phyloP scores from a whole-genome alignment of 2,888 invertebrate species.

The Saturnia japonica region DNA sequence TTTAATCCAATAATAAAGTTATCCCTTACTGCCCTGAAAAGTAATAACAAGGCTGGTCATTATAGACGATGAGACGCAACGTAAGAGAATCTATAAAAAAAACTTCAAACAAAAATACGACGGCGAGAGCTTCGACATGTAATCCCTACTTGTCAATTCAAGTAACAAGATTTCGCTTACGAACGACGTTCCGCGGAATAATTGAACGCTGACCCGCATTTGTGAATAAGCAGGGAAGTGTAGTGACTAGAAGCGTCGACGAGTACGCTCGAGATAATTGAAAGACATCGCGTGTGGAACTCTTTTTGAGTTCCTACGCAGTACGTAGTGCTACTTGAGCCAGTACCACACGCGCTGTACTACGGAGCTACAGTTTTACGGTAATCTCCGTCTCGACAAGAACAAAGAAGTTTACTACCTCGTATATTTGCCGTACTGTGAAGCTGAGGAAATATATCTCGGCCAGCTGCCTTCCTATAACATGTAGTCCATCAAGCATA shows the following conservation, averaged over 20 bases:
- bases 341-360: too few relatives aligned
- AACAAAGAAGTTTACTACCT: too few relatives aligned
- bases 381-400: too few relatives aligned
- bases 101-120: constrained; percentile 2
- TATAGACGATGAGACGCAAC: not conserved
- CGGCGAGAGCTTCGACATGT: constrained; percentile 4
- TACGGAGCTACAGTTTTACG: too few relatives aligned
- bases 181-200: constrained; percentile 41
- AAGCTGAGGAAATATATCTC: too few relatives aligned
- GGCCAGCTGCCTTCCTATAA: too few relatives aligned
- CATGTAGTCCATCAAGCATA: too few relatives aligned
- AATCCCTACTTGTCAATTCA: constrained; percentile 35
- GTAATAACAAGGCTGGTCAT: not conserved
- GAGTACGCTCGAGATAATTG: constrained; percentile 71
- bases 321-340: too few relatives aligned
- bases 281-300: constrained; percentile 67
- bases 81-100: not conserved
- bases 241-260: constrained; percentile 40
- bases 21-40: not conserved
- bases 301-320: constrained; percentile 56
- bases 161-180: constrained; percentile 41
- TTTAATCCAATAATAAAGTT: not conserved
- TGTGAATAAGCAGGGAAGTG: constrained; percentile 40
- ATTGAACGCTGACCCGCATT: constrained; percentile 50
- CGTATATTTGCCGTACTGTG: too few relatives aligned